Base-by-base conservation (phyloP, 1,140 invertebrate species). In the Anastrepha obliqua region DNA sequence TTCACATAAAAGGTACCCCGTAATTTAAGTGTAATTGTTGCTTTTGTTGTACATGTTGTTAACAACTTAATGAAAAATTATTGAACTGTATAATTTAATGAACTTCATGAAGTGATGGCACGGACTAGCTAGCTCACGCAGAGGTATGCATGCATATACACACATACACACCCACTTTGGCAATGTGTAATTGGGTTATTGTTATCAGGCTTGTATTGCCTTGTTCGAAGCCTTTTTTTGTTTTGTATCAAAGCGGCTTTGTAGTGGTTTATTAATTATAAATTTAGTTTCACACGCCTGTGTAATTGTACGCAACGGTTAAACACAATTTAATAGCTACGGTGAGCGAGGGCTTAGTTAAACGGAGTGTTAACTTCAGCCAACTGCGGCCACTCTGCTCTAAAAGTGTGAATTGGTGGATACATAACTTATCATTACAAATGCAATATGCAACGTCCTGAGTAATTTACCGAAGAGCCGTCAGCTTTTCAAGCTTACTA, bases 1-100 rank as follows among this genome's bases (percentile, higher is more conserved):
- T 64, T 64, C 62, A 64, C 20, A 64, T 8, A 20, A 17, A 15
- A 6, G 20, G 9, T 8, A 64, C n/a, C 17, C 20, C 5, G 62
- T 15, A 64, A 64, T 64, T 64, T 2, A 64, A 64, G 65, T 39
- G 39, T 70, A 42, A 20, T 20, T 20, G 11, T 70, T 44, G 39
- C 11, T 70, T 7, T 70, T 44, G 65, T 70, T 29, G 65, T 70
- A 42, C 39, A 64, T 64, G 62, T 64, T 64, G 62, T n/a, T 64
- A 64, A 20, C 62, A 70, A 70, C 65, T 70, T 70, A 70, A 70
- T 70, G 29, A 70, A 70, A 70, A 70, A 70, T 44, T 70, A 70
- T 70, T 70, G 65, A 70, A 42, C 65, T 70, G 65, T n/a, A n/a
- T n/a, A 13, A 70, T 70, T 70, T 70, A 70, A 70, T 70, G 65